phyloP scores from a whole-genome alignment of 2,888 invertebrate genomes.

The Tipula helvola region DNA sequence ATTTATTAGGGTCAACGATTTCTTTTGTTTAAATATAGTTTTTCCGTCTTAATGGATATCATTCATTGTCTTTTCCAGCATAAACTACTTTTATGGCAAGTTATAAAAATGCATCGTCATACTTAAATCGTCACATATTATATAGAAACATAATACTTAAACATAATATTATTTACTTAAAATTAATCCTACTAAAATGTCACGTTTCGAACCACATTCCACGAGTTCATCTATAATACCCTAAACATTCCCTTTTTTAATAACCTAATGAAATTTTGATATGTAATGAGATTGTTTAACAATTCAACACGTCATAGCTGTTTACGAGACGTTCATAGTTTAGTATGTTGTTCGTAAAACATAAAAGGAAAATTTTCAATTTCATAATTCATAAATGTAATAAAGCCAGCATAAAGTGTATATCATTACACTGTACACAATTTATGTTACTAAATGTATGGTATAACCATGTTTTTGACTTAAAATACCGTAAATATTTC shows the following conservation, averaged over 20 bases:
- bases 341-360: background rate
- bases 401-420: background rate
- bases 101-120: no score
- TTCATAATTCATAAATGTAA: background rate
- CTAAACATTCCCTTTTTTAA: no score
- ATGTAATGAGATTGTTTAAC: background rate
- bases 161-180: background rate
- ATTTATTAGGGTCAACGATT: no score
- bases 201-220: background rate
- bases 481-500: background rate
- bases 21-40: no score
- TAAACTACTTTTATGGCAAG: no score
- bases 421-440: background rate
- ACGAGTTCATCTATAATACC: background rate
- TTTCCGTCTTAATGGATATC: no score
- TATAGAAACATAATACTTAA: background rate
- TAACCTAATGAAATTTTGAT: background rate
- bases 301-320: background rate
- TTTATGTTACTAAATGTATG: background rate
- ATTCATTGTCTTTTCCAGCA: no score
- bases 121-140: no score
- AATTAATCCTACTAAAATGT: background rate
- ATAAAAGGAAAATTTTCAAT: background rate
- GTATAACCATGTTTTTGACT: background rate
- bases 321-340: background rate